Evolutionary conservation across 1,140 invertebrate genomes (phyloP).

Genomic region (Sarcophaga bullata): DNA sequence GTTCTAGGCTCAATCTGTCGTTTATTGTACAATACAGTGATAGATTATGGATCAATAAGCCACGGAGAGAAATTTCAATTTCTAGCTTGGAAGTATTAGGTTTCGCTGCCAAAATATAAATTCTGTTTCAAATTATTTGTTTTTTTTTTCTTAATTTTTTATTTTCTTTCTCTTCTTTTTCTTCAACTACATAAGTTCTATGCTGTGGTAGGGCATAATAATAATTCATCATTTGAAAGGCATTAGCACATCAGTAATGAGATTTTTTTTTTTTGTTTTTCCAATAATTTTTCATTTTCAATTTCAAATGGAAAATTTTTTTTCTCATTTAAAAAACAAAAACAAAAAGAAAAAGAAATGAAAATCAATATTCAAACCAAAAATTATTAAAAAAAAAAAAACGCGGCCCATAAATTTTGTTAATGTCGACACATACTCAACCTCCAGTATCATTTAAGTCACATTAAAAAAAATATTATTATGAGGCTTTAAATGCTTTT

Average conservation of each 20-base stretch:
- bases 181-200: no score
- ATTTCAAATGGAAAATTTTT: background rate
- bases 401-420: background rate
- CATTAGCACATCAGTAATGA: slow-evolving; percentile 19
- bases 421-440: background rate
- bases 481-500: background rate
- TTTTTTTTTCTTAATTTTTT: no score
- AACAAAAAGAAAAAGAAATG: no score
- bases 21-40: no score
- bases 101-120: no score
- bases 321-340: background rate
- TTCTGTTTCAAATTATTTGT: no score
- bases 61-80: no score
- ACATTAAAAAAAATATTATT: slow-evolving; percentile 14
- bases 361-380: slow-evolving; percentile 2
- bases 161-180: no score
- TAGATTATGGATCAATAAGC: no score
- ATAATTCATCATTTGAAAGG: background rate
- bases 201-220: no score
- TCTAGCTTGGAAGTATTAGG: no score
- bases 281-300: background rate
- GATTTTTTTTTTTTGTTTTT: background rate
- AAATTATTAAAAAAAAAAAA: slow-evolving; percentile 3
- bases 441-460: slow-evolving; percentile 11
- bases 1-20: no score